A percentile compares a stretch with the other conserved stretches of the same genome.
Conservation (phyloP, 1,140 invertebrate genomes). For the Drosophila fuyamai region DNA sequence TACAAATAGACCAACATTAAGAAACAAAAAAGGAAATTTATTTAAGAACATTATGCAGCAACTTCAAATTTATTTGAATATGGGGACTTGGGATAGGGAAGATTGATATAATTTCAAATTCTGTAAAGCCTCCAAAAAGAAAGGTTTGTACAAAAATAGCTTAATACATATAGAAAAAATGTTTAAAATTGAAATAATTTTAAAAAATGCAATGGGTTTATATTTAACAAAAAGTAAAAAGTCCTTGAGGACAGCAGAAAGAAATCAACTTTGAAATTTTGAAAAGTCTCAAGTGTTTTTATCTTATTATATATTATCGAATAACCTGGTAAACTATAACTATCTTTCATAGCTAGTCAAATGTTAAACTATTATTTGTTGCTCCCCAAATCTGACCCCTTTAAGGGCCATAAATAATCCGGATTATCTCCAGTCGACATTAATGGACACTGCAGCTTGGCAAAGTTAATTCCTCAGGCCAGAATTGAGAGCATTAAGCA, state of each 20-base stretch:
- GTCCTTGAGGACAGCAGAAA: neutral
- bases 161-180: neutral
- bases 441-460: constrained; percentile 26
- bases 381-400: neutral
- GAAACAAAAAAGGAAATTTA: constrained; percentile 21
- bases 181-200: neutral
- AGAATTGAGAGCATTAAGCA: constrained; percentile 19
- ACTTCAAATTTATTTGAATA: constrained; percentile 5
- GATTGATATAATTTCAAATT: neutral
- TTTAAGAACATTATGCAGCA: constrained; percentile 23
- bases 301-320: too few relatives aligned
- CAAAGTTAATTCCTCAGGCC: neutral
- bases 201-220: neutral
- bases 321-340: neutral
- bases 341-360: neutral
- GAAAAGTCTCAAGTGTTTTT: neutral
- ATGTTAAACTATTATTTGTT: neutral
- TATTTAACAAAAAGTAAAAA: too few relatives aligned
- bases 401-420: constrained; percentile 15
- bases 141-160: neutral
- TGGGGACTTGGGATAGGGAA: neutral
- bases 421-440: constrained; percentile 24
- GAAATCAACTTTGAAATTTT: neutral
- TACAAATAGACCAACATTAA: constrained; percentile 40
- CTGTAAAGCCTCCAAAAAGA: neutral